Evolutionary conservation across 2,888 invertebrate genomes (phyloP), one percentile per base, ranked within the genome.

Genomic region (Cryptus viduatorius): DNA sequence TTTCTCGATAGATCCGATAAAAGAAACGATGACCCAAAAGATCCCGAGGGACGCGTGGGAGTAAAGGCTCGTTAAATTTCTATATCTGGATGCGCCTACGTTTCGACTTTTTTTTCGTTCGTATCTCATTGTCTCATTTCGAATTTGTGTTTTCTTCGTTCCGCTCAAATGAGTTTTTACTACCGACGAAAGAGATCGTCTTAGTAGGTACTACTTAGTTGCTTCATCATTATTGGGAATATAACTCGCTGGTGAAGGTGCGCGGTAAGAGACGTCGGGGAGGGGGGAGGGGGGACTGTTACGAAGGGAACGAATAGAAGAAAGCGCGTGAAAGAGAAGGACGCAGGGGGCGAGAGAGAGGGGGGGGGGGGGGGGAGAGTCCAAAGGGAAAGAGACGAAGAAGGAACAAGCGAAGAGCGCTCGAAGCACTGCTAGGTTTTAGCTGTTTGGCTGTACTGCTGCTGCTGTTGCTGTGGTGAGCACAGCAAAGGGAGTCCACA

Each of bases 1-100:
- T 24, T 29, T 31, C 29, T 12, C 59, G 29, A 29, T 24, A 56
- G 4, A 16, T 10, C 12, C 24, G 59, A 59, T 48, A 48, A 29
- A 59, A 31, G 24, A 78, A 59, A 53, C 12, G 65, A 75, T 5
- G 68, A 37, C 42, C 46, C 59, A 61, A 19, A 53, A 37, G 14
- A 68, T n/a, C 53, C 53, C 53, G 53, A 19, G 24, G 19, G 24
- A 19, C 24, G 16, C 79, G 75, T 76, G 72, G 80, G 77, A 72
- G 80, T 73, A 8, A 50, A 76, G 12, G 67, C 71, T 73, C 48
- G 80, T 84, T 84, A 77, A 77, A 83, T 67, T 68, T 80, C 83
- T 80, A 83, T 78, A 84, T 84, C 80, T 84, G 84, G 80, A 77
- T 53, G 61, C 72, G 77, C 80, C 80, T 80, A 80, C 77, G 84